Conservation (phyloP, 2,888 invertebrate genomes). For the Oligia strigilis region DNA sequence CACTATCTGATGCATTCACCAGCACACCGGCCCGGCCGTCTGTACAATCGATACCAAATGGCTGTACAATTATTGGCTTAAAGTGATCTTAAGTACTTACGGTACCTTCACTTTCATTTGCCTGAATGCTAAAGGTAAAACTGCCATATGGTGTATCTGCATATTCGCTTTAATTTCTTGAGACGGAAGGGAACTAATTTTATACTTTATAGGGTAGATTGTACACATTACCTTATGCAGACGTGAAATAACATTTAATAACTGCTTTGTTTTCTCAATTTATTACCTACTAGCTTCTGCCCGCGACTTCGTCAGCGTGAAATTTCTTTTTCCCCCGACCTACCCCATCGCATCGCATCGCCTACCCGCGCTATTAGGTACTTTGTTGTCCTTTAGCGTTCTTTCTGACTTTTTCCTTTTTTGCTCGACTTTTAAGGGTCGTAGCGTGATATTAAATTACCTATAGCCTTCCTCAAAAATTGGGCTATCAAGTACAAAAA, state of each 20-base stretch:
- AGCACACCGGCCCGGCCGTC: conserved; percentile 40
- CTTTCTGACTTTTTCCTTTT: no score
- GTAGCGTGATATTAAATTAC: no score
- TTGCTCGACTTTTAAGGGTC: no score
- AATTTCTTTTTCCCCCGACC: no score
- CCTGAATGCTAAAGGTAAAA: no score
- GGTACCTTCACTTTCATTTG: conserved; percentile 52
- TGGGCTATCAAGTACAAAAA: no score
- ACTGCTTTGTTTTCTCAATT: not conserved
- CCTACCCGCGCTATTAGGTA: no score
- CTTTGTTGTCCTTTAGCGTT: no score
- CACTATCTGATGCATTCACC: conserved; percentile 72
- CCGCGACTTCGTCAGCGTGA: no score
- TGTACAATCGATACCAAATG: conserved; percentile 63
- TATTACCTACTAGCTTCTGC: not conserved
- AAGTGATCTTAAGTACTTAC: conserved; percentile 32
- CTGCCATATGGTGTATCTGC: conserved; percentile 1
- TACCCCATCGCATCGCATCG: no score
- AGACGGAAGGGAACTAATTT: conserved; percentile 7
- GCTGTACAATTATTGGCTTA: conserved; percentile 36
- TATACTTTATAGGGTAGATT: not conserved
- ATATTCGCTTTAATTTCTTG: conserved; percentile 13
- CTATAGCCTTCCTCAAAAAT: no score
- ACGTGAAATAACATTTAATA: no score
- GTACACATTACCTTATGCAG: not conserved